Evolutionary conservation across 1,140 invertebrate genomes (phyloP).

Genomic region (Heliothis virescens): DNA sequence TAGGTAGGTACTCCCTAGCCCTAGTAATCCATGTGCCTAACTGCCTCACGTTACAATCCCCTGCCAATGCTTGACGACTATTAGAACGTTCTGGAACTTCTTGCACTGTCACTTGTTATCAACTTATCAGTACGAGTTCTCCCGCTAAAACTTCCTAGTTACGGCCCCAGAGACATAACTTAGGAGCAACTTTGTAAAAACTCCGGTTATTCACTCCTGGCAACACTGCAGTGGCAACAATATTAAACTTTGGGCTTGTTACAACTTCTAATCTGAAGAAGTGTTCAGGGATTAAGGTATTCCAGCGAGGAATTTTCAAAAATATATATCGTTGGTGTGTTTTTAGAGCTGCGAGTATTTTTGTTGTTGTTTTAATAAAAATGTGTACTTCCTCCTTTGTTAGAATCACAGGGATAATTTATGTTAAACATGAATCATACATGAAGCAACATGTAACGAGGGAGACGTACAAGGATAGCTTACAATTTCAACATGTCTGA

Average conservation of each 20-base stretch:
- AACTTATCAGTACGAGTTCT: constrained; percentile 33
- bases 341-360: neutral
- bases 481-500: too few species aligned
- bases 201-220: constrained; percentile 27
- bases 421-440: too few species aligned
- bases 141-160: constrained; percentile 18
- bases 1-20: neutral
- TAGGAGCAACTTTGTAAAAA: constrained; percentile 21
- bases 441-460: too few species aligned
- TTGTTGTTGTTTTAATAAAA: neutral
- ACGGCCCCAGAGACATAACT: constrained; percentile 13
- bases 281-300: constrained; percentile 9
- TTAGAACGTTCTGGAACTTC: constrained; percentile 11
- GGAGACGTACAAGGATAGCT: too few species aligned
- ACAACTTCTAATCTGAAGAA: constrained; percentile 10
- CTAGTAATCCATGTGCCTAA: neutral
- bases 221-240: constrained; percentile 23
- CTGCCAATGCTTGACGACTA: constrained; percentile 2
- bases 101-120: constrained; percentile 28
- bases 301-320: neutral
- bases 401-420: too few species aligned
- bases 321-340: neutral
- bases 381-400: too few species aligned
- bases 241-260: neutral
- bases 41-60: constrained; percentile 3